phyloP scores from a whole-genome alignment of 2,888 invertebrate species.

The Oxyteleia sp. region DNA sequence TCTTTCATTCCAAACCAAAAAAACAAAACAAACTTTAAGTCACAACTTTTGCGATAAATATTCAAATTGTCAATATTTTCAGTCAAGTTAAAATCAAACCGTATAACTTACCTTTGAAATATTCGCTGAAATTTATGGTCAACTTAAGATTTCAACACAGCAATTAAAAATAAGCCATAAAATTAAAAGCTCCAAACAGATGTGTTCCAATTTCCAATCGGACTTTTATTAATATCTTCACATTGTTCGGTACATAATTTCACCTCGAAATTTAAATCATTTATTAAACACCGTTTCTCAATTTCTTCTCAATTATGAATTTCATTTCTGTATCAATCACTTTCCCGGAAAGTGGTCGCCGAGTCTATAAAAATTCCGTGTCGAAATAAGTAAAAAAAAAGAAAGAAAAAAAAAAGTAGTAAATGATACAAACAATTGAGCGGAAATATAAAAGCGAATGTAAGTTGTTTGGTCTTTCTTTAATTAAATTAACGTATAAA shows the following conservation, averaged over 20 bases:
- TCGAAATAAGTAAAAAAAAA: constrained; percentile 8
- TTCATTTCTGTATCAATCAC: too few species aligned
- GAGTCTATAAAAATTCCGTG: not conserved
- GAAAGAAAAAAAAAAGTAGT: constrained; percentile 10
- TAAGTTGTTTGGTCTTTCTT: constrained; percentile 74
- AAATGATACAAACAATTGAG: constrained; percentile 32
- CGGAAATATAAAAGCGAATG: constrained; percentile 55
- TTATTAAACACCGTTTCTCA: constrained; percentile 21
- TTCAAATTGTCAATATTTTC: too few species aligned
- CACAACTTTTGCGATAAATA: too few species aligned
- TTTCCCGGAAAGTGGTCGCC: constrained; percentile 35
- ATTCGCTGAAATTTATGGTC: too few species aligned
- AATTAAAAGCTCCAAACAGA: constrained; percentile 16
- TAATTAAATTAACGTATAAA: constrained; percentile 85
- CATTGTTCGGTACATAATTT: constrained; percentile 50
- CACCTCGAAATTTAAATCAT: constrained; percentile 26
- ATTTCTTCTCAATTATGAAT: not conserved
- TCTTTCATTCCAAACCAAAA: too few species aligned
- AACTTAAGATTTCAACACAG: too few species aligned
- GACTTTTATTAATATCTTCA: constrained; percentile 50
- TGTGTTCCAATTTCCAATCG: constrained; percentile 39
- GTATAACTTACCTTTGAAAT: too few species aligned
- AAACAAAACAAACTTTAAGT: too few species aligned
- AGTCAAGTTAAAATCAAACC: too few species aligned
- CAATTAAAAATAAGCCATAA: not conserved